Percentiles rank a stretch among this genome's conserved stretches.
Conservation (phyloP, 2,113 vertebrate species). For the Falcunculus frontatus region DNA sequence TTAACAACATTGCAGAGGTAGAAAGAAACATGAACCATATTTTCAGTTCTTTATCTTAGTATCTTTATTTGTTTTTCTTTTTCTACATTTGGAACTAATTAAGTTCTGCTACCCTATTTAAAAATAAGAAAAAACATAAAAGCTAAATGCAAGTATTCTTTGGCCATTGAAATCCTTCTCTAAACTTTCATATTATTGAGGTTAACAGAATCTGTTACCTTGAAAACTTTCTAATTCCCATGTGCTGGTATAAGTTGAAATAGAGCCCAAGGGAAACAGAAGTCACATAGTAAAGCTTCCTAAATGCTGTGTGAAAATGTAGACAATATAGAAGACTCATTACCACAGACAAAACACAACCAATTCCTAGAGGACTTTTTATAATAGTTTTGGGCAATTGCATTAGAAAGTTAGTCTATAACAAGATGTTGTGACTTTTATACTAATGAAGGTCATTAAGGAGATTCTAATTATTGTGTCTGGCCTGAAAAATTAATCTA, state of each 20-base stretch:
- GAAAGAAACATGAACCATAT: not conserved
- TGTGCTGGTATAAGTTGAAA: not conserved
- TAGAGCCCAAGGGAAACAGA: not conserved
- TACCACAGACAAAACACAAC: constrained; percentile 6
- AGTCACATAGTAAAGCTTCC: not conserved
- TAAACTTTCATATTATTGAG: not conserved
- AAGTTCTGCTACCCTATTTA: not conserved
- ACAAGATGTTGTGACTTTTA: constrained; percentile 17
- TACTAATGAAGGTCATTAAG: constrained; percentile 21
- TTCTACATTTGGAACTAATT: not conserved
- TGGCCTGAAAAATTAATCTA: constrained; percentile 14
- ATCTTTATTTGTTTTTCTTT: not conserved
- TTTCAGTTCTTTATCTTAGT: not conserved
- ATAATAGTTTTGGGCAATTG: not conserved
- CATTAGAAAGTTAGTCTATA: not conserved
- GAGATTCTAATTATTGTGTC: constrained; percentile 6
- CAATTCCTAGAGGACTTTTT: constrained; percentile 1
- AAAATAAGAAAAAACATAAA: not conserved
- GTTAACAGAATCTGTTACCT: not conserved
- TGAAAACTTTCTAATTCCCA: not conserved
- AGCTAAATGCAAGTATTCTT: not conserved
- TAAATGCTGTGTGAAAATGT: not conserved
- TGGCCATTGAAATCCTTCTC: not conserved
- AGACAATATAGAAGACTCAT: constrained; percentile 6
- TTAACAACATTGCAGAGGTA: not conserved